phyloP scores from a whole-genome alignment of 2,113 vertebrate genomes.

The Scopus umbretta region DNA sequence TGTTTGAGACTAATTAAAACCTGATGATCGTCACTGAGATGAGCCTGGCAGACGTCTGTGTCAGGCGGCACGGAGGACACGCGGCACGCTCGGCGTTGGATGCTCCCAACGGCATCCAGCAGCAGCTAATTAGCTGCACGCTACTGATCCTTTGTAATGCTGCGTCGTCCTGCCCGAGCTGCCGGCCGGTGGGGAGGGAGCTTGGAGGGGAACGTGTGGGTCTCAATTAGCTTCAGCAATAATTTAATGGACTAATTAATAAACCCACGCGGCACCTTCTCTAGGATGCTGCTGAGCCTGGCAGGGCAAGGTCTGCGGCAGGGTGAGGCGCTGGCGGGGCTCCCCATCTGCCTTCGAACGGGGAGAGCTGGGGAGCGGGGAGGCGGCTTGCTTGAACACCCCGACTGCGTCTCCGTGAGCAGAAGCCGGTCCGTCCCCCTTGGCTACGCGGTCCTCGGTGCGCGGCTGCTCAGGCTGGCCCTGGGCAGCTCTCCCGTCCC shows the following conservation, averaged over 20 bases:
- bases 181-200: background rate
- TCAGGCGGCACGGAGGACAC: background rate
- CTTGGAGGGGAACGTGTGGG: background rate
- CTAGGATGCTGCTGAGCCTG: background rate
- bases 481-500: background rate
- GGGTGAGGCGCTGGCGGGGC: background rate
- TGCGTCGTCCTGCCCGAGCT: background rate
- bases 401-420: fast-evolving
- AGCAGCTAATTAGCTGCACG: background rate
- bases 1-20: constrained; percentile 51
- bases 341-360: background rate
- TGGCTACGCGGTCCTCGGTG: fast-evolving
- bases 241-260: background rate
- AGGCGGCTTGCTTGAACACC: background rate
- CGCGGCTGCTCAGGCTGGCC: background rate
- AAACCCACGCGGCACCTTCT: background rate
- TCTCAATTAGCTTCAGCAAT: background rate
- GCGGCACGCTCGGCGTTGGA: background rate
- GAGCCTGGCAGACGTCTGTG: background rate
- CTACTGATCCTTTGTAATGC: fast-evolving
- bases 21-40: background rate
- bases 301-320: background rate
- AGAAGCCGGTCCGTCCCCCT: background rate
- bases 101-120: background rate
- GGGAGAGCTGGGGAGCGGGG: background rate